A percentile compares a stretch with the other conserved stretches of the same genome.
Conservation (phyloP, 2,113 vertebrate species). For the Spilogale gracilis region DNA sequence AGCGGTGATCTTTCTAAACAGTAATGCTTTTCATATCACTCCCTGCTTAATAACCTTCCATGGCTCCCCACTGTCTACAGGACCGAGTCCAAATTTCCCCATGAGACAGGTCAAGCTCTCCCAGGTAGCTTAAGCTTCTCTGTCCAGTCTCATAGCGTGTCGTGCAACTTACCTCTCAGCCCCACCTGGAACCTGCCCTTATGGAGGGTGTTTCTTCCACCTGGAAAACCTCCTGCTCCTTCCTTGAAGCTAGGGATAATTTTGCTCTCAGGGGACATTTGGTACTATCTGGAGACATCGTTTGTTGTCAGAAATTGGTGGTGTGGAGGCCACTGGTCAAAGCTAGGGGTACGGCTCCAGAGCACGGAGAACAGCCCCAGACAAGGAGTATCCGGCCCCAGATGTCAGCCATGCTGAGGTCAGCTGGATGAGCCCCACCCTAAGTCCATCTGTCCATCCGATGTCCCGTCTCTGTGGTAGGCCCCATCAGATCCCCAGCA, state of each 20-base stretch:
- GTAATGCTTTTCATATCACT: not conserved
- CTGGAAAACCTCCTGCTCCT: not conserved
- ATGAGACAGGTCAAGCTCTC: not conserved
- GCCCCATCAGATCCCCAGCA: not conserved
- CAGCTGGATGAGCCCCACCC: not conserved
- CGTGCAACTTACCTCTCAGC: not conserved
- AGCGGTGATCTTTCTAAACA: not conserved
- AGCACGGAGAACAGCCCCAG: too few relatives aligned
- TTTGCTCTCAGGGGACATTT: not conserved
- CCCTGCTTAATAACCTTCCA: not conserved
- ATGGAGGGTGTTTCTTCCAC: not conserved
- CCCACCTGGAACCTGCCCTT: not conserved
- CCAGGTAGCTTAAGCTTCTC: not conserved
- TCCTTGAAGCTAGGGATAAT: not conserved
- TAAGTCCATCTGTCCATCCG: not conserved
- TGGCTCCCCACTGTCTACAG: not conserved
- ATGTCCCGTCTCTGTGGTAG: accelerated
- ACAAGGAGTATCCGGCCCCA: not conserved
- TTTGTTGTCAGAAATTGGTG: not conserved
- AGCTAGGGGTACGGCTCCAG: accelerated
- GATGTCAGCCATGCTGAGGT: not conserved
- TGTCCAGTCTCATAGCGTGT: not conserved
- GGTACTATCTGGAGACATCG: not conserved
- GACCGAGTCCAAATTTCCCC: not conserved
- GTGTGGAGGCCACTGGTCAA: not conserved